A percentile compares a stretch with the other conserved stretches of the same genome.
Evolutionary conservation across 30 jellyfish, hydroid and myxozoan genomes (phyloP).

Genomic region (Chironex yamaguchii): DNA sequence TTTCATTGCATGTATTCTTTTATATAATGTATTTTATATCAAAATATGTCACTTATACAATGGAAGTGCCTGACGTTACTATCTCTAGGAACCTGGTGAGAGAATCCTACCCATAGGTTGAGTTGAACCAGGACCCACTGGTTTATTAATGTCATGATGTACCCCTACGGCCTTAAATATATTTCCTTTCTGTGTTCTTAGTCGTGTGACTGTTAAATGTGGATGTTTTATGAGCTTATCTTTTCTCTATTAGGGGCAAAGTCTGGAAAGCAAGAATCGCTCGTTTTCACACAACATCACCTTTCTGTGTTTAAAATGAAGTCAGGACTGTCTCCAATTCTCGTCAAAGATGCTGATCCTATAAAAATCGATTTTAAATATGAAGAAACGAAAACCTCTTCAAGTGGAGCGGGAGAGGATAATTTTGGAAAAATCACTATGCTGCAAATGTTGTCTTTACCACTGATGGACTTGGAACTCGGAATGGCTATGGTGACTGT

Average conservation of each 20-base stretch:
- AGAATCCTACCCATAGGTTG: too few relatives aligned
- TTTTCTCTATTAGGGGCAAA: background rate
- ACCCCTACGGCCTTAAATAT: too few relatives aligned
- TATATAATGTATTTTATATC: too few relatives aligned
- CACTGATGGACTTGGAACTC: slow-evolving; percentile 69
- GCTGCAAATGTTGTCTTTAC: slow-evolving; percentile 48
- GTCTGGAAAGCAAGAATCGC: background rate
- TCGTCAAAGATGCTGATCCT: slow-evolving; percentile 42
- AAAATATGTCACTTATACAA: too few relatives aligned
- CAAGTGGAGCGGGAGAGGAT: slow-evolving; percentile 46
- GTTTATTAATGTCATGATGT: too few relatives aligned
- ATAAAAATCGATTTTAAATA: slow-evolving; percentile 52
- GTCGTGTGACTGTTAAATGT: too few relatives aligned
- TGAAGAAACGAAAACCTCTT: slow-evolving; percentile 61
- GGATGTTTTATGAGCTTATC: too few relatives aligned
- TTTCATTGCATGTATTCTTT: too few relatives aligned
- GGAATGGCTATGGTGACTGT: slow-evolving; percentile 26
- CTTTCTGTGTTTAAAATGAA: slow-evolving; percentile 77
- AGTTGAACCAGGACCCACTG: too few relatives aligned
- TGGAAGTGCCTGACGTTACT: too few relatives aligned
- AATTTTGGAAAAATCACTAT: slow-evolving; percentile 50
- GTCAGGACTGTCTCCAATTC: slow-evolving; percentile 79
- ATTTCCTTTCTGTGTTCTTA: too few relatives aligned
- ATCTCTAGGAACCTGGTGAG: too few relatives aligned
- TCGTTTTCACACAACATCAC: slow-evolving; percentile 43